A percentile compares a stretch with the other conserved stretches of the same genome.
phyloP scores from a whole-genome alignment of 2,797 vertebrate genomes.

The Enteromius viviparus region DNA sequence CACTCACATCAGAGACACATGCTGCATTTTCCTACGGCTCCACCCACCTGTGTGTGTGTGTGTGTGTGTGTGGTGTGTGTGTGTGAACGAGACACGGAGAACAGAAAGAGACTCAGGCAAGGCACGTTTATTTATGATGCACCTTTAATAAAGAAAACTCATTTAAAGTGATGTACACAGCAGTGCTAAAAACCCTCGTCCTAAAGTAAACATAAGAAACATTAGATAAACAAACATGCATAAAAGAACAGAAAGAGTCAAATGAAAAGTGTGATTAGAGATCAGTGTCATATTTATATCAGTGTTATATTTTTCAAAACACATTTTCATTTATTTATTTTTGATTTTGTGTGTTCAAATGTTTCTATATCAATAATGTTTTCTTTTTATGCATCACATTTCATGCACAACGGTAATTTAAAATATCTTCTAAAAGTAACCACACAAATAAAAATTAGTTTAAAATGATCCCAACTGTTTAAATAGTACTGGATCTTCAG shows the following conservation, averaged over 20 bases:
- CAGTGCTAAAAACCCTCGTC: background rate
- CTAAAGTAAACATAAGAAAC: background rate
- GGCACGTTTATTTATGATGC: background rate
- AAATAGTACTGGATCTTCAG: too few species aligned
- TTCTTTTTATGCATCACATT: too few species aligned
- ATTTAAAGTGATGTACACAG: background rate
- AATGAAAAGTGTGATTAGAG: background rate
- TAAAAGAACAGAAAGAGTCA: background rate
- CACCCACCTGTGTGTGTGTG: background rate
- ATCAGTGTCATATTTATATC: too few species aligned
- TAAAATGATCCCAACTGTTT: too few species aligned
- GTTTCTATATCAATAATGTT: too few species aligned
- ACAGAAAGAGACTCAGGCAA: background rate
- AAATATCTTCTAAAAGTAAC: too few species aligned
- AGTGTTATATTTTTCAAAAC: too few species aligned
- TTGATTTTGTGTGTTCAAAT: too few species aligned
- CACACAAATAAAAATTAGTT: too few species aligned
- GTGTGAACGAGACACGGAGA: too few species aligned
- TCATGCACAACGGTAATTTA: too few species aligned
- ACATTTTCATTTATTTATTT: too few species aligned
- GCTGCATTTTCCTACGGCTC: slow-evolving; percentile 7
- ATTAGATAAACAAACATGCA: background rate
- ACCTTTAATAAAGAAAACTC: background rate
- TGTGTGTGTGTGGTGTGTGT: background rate
- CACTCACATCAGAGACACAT: slow-evolving; percentile 7